These are phyloP conservation scores for Parnassius glacialis DNA, from an alignment of 2,888 invertebrate genomes.

Conservation along the genomic window DNA sequence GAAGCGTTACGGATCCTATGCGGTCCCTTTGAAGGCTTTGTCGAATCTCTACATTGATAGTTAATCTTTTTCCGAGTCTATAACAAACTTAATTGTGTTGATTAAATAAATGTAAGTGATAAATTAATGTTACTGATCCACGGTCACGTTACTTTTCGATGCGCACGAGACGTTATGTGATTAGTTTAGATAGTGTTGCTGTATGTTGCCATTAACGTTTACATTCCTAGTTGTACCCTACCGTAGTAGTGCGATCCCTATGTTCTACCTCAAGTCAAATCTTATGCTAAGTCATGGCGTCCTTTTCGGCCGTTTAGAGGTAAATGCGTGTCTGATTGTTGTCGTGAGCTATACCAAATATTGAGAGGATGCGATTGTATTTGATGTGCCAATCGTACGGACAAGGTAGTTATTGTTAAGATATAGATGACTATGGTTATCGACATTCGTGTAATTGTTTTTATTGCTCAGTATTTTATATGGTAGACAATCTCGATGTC, in stretches of 20 bases:
- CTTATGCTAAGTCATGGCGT: conserved; percentile 72
- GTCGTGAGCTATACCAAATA: conserved; percentile 64
- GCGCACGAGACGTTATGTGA: conserved; percentile 55
- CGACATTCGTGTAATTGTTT: conserved; percentile 72
- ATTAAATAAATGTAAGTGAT: conserved; percentile 43
- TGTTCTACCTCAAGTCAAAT: conserved; percentile 78
- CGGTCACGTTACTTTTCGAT: conserved; percentile 47
- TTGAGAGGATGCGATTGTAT: conserved; percentile 62
- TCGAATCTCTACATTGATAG: conserved; percentile 42
- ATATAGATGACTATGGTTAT: conserved; percentile 72
- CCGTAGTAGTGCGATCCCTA: conserved; percentile 68
- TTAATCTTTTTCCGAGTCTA: conserved; percentile 53
- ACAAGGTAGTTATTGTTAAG: conserved; percentile 74
- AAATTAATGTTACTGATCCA: conserved; percentile 43
- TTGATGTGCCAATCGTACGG: conserved; percentile 74
- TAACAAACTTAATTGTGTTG: conserved; percentile 41
- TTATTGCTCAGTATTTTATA: conserved; percentile 80
- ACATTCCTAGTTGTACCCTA: conserved; percentile 77
- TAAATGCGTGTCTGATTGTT: conserved; percentile 32
- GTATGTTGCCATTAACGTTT: conserved; percentile 73
- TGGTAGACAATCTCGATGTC: conserved; percentile 59
- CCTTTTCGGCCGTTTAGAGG: conserved; percentile 46
- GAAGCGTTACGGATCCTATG: conserved; percentile 44
- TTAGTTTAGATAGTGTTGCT: conserved; percentile 68
- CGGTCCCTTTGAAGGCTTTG: conserved; percentile 44